Evolutionary conservation across 2,888 invertebrate genomes (phyloP), one percentile per base, ranked within the genome.

Genomic region (Trichopoda pennipes): DNA sequence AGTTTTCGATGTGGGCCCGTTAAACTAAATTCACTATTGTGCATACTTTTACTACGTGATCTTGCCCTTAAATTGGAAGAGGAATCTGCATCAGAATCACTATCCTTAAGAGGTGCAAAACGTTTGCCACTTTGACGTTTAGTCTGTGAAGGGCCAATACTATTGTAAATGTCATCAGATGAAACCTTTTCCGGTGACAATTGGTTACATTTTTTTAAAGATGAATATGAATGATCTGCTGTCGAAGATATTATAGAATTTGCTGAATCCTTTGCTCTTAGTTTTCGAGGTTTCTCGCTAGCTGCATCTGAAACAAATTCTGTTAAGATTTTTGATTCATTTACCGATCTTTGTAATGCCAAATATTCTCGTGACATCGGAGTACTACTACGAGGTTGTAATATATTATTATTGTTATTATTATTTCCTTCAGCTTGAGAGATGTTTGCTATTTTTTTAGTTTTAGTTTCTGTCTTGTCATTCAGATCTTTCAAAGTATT

Each of bases 241-340:
- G 68, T 60, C 2, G 86, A 63, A 0, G 63, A 28, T n/a, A 72
- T 44, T 6, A 38, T 23, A 16, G 35, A 49, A 21, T 63, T 75
- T 0, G 85, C 84, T 10, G 38, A 47, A n/a, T 79, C 79, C 21
- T 79, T 79, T 9, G 53, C 19, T 21, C 72, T 47, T 0, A 86
- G 83, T 55, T 85, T 86, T n/a, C 85, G 77, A 9, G 66, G 85
- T 85, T 92, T 92, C 76, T 91, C 92, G 55, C 91, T 79, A n/a
- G 83, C 77, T 16, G 84, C 92, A n/a, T 93, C 87, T 82, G 92
- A 92, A 17, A 92, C 93, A 87, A 92, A 94, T 88, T 93, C 93
- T 85, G 92, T 93, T 55, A 94, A 92, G 61, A 95, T 93, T 87
- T 94, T 94, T 0, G 95, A 94, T 86, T 94, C 94, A 87, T 93